A percentile compares a stretch with the other conserved stretches of the same genome.
Conservation (phyloP, 2,888 invertebrate species). For the Rugalucina vietnamica region DNA sequence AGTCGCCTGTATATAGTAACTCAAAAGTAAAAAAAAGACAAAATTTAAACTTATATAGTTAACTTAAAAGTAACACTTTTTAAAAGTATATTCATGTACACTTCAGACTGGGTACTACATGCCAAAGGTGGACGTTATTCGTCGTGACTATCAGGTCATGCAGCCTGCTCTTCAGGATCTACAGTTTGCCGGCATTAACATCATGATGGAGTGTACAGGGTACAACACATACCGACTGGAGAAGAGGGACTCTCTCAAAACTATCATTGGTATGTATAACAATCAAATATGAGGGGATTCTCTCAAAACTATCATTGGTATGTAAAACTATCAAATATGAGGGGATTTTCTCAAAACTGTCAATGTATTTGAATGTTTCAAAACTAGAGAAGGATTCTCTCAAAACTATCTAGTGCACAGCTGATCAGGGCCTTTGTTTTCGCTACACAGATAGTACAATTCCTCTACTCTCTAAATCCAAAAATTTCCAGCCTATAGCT, state of each 20-base stretch:
- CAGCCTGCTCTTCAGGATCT: constrained; percentile 89
- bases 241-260: constrained; percentile 41
- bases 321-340: not conserved
- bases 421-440: too few species aligned
- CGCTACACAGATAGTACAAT: too few species aligned
- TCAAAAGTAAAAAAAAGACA: too few species aligned
- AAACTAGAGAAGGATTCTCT: too few species aligned
- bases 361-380: constrained; percentile 16
- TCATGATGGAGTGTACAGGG: constrained; percentile 89
- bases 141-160: constrained; percentile 90
- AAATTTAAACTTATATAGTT: too few species aligned
- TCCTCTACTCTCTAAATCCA: too few species aligned
- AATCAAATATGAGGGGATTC: not conserved
- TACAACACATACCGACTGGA: constrained; percentile 90
- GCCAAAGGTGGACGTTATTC: constrained; percentile 91
- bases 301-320: constrained; percentile 26
- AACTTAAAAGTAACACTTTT: too few species aligned
- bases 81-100: too few species aligned
- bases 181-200: constrained; percentile 88
- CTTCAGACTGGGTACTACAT: constrained; percentile 88
- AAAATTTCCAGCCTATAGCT: too few species aligned
- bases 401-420: too few species aligned
- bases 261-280: constrained; percentile 30
- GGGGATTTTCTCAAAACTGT: not conserved
- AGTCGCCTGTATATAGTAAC: too few species aligned